These are phyloP conservation scores for Hypomesus transpacificus DNA, from an alignment of 2,113 vertebrate species.

Conservation along the genomic window DNA sequence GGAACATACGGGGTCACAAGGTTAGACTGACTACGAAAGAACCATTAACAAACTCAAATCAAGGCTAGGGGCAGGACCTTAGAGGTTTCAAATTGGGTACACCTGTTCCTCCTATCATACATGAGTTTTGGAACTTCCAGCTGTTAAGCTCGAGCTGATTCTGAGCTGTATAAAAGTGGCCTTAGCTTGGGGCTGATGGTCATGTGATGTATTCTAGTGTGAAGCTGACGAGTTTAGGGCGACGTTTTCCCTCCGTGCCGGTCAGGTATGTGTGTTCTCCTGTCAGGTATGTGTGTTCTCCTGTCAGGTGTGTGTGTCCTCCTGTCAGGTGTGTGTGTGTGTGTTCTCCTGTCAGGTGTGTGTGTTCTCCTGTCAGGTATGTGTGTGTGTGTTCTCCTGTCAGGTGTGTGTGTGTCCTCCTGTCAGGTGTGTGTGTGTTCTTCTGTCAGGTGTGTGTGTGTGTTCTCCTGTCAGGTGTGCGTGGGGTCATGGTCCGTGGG, in stretches of 20 bases:
- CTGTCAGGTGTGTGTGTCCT: too few species aligned
- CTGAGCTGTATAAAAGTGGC: slow-evolving; percentile 11
- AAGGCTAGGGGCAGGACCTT: slow-evolving; percentile 47
- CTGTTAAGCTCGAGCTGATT: background rate
- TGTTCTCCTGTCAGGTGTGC: slow-evolving; percentile 23
- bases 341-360: slow-evolving; percentile 26
- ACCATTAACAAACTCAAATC: slow-evolving; percentile 56
- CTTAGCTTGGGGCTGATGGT: slow-evolving; percentile 10
- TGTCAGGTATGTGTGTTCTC: slow-evolving; percentile 37
- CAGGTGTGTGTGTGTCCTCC: slow-evolving; percentile 29
- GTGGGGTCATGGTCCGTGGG: slow-evolving; percentile 35
- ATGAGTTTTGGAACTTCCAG: slow-evolving; percentile 47
- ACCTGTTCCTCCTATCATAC: slow-evolving; percentile 64
- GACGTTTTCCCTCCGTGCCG: background rate
- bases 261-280: slow-evolving; percentile 17
- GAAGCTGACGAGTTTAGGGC: slow-evolving; percentile 6
- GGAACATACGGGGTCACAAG: slow-evolving; percentile 15
- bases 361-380: too few species aligned
- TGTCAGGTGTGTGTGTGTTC: too few species aligned
- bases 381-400: slow-evolving; percentile 31
- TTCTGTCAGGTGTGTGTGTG: slow-evolving; percentile 37
- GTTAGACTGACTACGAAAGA: slow-evolving; percentile 21
- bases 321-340: too few species aligned
- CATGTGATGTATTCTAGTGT: background rate
- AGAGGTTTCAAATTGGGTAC: slow-evolving; percentile 16